A percentile compares a stretch with the other conserved stretches of the same genome.
These are phyloP conservation scores for Rhynchonycteris naso DNA, from an alignment of 2,797 vertebrate genomes.

Conservation along the genomic window DNA sequence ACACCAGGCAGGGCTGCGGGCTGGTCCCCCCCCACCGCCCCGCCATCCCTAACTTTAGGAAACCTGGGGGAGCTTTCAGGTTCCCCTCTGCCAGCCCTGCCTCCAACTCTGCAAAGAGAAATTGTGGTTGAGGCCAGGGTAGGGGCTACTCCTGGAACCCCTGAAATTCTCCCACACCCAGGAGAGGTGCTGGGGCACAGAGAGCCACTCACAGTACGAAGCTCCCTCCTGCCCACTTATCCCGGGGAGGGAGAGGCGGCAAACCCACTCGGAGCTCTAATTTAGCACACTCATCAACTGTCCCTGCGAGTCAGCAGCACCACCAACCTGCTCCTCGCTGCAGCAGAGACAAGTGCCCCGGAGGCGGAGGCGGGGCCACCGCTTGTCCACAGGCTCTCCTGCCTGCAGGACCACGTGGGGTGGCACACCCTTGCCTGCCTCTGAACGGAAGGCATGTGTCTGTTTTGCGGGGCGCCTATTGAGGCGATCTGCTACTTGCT, in stretches of 20 bases:
- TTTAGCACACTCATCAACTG: neutral
- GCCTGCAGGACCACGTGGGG: neutral
- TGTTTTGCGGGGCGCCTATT: neutral
- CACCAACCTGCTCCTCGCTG: neutral
- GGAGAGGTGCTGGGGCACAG: too few species aligned
- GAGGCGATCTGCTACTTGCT: constrained; percentile 46
- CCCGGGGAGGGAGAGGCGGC: fast-evolving
- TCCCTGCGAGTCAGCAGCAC: neutral
- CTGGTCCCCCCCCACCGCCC: too few species aligned
- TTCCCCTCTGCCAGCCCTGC: neutral
- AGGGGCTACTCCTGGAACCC: too few species aligned
- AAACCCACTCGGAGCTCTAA: fast-evolving
- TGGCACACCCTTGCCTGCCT: neutral
- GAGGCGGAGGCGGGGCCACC: neutral
- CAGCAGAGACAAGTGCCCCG: neutral
- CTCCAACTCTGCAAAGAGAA: neutral
- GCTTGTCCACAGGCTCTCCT: neutral
- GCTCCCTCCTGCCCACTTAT: neutral
- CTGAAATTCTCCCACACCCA: neutral
- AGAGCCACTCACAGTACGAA: neutral
- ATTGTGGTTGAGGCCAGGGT: neutral
- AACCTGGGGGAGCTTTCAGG: neutral
- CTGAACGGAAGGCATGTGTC: fast-evolving
- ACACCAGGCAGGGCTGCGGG: fast-evolving
- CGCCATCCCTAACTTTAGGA: neutral